Base-by-base conservation (phyloP, 2,113 vertebrate genomes). In the Rhombomys opimus region DNA sequence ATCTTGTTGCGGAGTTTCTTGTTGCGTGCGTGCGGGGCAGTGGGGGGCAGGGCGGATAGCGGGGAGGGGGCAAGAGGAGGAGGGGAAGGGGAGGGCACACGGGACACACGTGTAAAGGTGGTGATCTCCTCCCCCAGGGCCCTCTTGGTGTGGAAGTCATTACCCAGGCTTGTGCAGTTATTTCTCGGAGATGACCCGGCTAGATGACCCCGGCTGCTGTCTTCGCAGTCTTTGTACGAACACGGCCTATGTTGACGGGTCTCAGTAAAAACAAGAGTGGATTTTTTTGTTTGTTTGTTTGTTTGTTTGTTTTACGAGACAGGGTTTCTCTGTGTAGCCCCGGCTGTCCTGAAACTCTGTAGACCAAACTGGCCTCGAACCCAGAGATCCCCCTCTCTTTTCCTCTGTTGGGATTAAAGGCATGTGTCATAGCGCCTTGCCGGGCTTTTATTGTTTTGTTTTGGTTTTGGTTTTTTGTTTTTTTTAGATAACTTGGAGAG, bases 91-190 rank as follows among this genome's bases (percentile, higher is more conserved):
- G 57, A 57, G 11, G 57, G 12, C 57, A 57, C 57, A 57, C 13
- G 72, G 18, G 8, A n/a, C n/a, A 18, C n/a, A 73, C n/a, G 17
- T 73, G 2, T 38, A 22, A 70, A n/a, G 67, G 99, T 99, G 89
- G 99, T 99, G 9, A 75, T 75, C 97, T 99, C 99, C 98, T 99
- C 99, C 5, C 99, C 99, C 97, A 99, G 99, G 2, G 99, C 98
- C 98, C 99, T 99, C 98, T 99, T 99, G 91, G 99, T 99, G n/a
- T 35, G 54, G 98, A 99, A 99, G 98, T 99, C 99, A n/a, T 99
- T 99, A 22, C 99, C 99, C 46, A 99, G 99, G 15, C 99, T 41
- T 13, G 99, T 99, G 98, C 99, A 99, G 96, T 99, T 57, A 99
- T 95, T 99, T 99, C 98, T 99, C 7, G 27, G 6, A 99, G 27